Conservation (phyloP, 2,797 vertebrate genomes). For the Muscicapa striata region DNA sequence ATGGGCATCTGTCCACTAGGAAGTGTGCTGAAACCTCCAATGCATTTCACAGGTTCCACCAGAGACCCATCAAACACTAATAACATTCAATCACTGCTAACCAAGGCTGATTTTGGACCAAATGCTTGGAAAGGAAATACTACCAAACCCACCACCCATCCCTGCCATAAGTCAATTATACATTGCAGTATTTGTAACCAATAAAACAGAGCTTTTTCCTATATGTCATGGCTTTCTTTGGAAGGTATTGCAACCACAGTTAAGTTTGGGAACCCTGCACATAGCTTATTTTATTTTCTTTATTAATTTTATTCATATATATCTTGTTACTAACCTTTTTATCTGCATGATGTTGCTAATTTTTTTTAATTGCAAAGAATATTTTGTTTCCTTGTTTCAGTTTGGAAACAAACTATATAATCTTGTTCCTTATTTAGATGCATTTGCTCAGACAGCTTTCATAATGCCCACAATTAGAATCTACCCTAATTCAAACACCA, state of each 20-base stretch:
- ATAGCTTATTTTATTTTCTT: slow-evolving; percentile 20
- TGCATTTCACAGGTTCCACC: slow-evolving; percentile 26
- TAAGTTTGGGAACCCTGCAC: slow-evolving; percentile 15
- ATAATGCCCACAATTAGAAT: slow-evolving; percentile 1
- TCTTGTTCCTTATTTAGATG: slow-evolving; percentile 6
- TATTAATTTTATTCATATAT: background rate
- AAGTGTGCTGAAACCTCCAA: slow-evolving; percentile 31
- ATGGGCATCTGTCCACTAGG: slow-evolving; percentile 60
- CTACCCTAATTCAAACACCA: background rate
- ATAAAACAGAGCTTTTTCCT: slow-evolving; percentile 33
- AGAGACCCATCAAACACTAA: slow-evolving; percentile 53
- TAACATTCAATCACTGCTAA: slow-evolving; percentile 56
- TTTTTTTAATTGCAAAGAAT: background rate
- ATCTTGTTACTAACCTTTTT: background rate
- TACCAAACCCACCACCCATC: background rate
- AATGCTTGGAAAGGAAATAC: slow-evolving; percentile 36
- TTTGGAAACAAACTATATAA: background rate
- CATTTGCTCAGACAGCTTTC: background rate
- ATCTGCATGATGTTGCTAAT: background rate
- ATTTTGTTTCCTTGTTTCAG: slow-evolving; percentile 23
- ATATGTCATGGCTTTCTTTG: slow-evolving; percentile 29
- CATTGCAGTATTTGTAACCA: slow-evolving; percentile 27
- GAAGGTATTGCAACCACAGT: slow-evolving; percentile 39
- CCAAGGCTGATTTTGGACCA: slow-evolving; percentile 51
- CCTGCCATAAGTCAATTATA: slow-evolving; percentile 19